Evolutionary conservation across 2,113 vertebrate species (phyloP), one percentile per base, ranked within the genome.

Genomic region (Amblyopsis rosae): DNA sequence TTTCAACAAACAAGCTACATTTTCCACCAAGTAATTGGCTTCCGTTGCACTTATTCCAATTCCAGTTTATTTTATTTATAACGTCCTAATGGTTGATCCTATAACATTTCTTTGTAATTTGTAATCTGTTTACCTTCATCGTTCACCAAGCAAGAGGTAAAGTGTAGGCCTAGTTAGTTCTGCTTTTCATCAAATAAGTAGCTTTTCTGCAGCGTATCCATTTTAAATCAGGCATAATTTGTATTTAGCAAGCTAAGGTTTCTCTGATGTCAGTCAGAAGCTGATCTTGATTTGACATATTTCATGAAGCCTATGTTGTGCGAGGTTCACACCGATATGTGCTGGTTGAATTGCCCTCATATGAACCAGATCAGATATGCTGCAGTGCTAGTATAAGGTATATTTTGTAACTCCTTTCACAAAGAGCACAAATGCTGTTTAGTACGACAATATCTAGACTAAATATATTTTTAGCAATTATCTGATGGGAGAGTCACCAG

Each of bases 251-350:
- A 50, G 49, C 10, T 50, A 50, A 12, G 9, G 4, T 33, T 6
- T 60, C 5, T 7, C 50, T 45, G 51, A 2, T 26, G 26, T 54
- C 11, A 15, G 1, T 15, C 26, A 62, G 51, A 6, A 17, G 13
- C 59, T 73, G 73, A 67, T 58, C 76, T 67, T 17, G 1, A 15
- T 54, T 55, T 49, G 3, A n/a, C 50, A 6, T 9, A 15, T 26
- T 32, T 46, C 49, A 51, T 56, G 47, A 69, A 62, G 48, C 64
- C 11, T 33, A 12, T 72, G 51, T 72, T 75, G 72, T 65, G 79
- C 55, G 47, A 47, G 45, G n/a, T 48, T 46, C 12, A 45, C 26
- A 26, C 26, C 26, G 26, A 26, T 26, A 3, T 26, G 26, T 26
- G 26, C 2, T 41, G 35, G 46, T 65, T 47, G 56, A 26, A 46